These are phyloP conservation scores for Botia almorhae DNA, from an alignment of 2,797 vertebrate species.

Conservation along the genomic window DNA sequence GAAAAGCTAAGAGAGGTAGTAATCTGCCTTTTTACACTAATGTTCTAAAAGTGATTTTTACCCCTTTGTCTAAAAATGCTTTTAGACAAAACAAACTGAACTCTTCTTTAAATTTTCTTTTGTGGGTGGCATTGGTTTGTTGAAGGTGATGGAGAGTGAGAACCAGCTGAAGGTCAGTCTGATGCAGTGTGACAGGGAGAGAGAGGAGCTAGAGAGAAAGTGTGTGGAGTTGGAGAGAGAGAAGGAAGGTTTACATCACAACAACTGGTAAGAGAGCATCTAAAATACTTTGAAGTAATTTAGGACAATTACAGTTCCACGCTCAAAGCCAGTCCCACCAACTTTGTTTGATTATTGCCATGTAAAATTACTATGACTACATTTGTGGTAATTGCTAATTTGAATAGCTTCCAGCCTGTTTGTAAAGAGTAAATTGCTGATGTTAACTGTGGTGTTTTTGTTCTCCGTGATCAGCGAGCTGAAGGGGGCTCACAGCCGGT, in stretches of 20 bases:
- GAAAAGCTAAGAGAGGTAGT: conserved; percentile 81
- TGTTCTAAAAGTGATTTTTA: neutral
- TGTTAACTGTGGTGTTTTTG: neutral
- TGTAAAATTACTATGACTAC: too few relatives aligned
- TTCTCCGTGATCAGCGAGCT: conserved; percentile 67
- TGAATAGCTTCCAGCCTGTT: neutral
- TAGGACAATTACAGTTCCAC: neutral
- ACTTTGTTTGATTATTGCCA: too few relatives aligned
- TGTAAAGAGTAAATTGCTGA: neutral
- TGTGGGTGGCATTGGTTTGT: neutral
- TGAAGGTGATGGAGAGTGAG: conserved; percentile 58
- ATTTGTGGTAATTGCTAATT: neutral
- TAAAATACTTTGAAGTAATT: neutral
- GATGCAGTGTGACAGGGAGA: conserved; percentile 72
- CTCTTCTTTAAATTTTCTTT: neutral
- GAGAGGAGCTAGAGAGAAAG: conserved; percentile 69
- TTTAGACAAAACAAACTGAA: neutral
- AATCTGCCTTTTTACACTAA: neutral
- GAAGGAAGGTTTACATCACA: conserved; percentile 37
- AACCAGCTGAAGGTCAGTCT: conserved; percentile 66
- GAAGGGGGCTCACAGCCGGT: conserved; percentile 70
- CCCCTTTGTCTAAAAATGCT: neutral
- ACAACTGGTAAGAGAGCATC: conserved; percentile 43
- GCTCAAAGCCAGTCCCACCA: neutral
- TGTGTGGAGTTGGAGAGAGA: conserved; percentile 54